Conservation (phyloP, 2,888 invertebrate genomes). For the Spodoptera littoralis region DNA sequence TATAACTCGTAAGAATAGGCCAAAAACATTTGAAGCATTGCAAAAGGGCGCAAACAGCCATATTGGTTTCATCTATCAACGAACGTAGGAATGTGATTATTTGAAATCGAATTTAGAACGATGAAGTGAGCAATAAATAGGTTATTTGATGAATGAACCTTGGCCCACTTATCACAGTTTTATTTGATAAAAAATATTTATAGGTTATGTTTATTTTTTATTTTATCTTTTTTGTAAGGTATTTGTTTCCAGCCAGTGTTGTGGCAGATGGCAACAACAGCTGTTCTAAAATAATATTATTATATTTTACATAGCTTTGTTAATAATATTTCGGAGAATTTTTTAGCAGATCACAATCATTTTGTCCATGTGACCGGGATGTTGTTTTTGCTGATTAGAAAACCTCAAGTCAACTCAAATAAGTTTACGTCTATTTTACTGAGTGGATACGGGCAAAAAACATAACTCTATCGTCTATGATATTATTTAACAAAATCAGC, state of each 20-base stretch:
- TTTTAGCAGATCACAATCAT: no score
- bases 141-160: constrained; percentile 27
- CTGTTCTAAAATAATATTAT: neutral
- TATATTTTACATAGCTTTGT: neutral
- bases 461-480: no score
- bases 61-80: constrained; percentile 31
- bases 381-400: no score
- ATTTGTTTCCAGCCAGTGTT: neutral
- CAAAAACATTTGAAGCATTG: no score
- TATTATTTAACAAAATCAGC: no score
- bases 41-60: constrained; percentile 23
- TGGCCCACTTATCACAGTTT: constrained; percentile 8
- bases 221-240: neutral
- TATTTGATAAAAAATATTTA: neutral
- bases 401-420: no score
- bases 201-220: constrained; percentile 12
- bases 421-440: no score
- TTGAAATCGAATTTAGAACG: constrained; percentile 34
- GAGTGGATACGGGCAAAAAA: no score
- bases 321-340: no score
- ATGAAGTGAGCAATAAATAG: constrained; percentile 20
- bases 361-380: no score
- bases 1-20: no score
- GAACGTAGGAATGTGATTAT: constrained; percentile 4
- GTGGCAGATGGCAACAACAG: constrained; percentile 6